Base-by-base conservation (phyloP, 2,113 vertebrate species). In the Brachirus orientalis region DNA sequence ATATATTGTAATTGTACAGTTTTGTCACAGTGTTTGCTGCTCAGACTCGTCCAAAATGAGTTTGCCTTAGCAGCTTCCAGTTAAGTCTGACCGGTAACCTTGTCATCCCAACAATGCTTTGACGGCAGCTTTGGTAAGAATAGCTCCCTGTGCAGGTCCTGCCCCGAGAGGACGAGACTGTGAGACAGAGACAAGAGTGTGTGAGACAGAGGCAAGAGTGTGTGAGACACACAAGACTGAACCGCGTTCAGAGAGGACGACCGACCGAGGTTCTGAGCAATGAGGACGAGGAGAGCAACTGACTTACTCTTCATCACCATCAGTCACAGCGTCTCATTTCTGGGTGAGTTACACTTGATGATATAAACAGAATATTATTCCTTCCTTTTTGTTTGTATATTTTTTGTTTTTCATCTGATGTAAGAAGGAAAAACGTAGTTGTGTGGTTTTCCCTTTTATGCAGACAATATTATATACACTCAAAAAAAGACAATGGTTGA, bases 51-150 rank as follows among this genome's bases (percentile, higher is more conserved):
- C 28, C 28, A 4, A 40, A 9, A 13, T 43, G 40, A 13, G 40
- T 13, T 5, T 43, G 40, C 1, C 10, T 3, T 43, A 43, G 4
- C 11, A n/a, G 13, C 35, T 55, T 37, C 53, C 53, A 6, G 35
- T n/a, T 19, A 10, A 19, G 35, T 58, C 44, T 57, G 43, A 71
- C 53, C 3, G 36, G 47, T 54, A n/a, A 61, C 69, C 43, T 69
- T 86, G 73, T 84, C 87, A 95, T 88, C 76, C 82, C 91, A 94
- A 87, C 91, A 92, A 92, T 92, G 92, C 91, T 86, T 85, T 81
- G 83, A 89, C 86, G 85, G 85, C 90, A 6, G 89, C 88, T 88
- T n/a, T 13, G 85, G 90, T 95, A 96, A 97, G 95, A 96, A 96
- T 96, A 97, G 94, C 90, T 84, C 72, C 48, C 78, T 78, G 78